A percentile compares a stretch with the other conserved stretches of the same genome.
phyloP scores from a whole-genome alignment of 92 coral and sea anemone species.

The Isaurus tuberculatus region DNA sequence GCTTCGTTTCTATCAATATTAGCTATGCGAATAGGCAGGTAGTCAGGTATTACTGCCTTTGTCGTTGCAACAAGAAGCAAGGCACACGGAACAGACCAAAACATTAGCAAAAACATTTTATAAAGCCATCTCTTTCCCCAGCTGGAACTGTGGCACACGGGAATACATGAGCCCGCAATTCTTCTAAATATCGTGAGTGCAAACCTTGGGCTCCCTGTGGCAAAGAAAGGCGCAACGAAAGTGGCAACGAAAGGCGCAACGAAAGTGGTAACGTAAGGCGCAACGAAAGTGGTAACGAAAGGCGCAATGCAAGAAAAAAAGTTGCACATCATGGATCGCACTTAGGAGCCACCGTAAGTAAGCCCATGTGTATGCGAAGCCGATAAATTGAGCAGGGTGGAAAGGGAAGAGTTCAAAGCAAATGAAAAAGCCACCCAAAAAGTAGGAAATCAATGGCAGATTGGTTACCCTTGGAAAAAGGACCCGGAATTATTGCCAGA shows the following conservation, averaged over 20 bases:
- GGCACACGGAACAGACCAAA: constrained; percentile 8
- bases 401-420: constrained; percentile 62
- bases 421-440: neutral
- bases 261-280: too few species aligned
- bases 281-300: too few species aligned
- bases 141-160: neutral
- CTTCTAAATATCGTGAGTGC: constrained; percentile 3
- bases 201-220: neutral
- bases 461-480: constrained; percentile 38
- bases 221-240: too few species aligned
- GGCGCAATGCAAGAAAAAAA: too few species aligned
- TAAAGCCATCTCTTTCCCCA: neutral
- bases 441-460: constrained; percentile 6
- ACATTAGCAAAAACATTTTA: constrained; percentile 8
- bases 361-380: constrained; percentile 73
- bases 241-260: too few species aligned
- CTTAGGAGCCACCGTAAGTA: too few species aligned
- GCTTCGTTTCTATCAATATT: constrained; percentile 9
- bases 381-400: constrained; percentile 59
- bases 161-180: neutral
- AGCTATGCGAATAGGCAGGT: constrained; percentile 1
- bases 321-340: too few species aligned
- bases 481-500: constrained; percentile 33
- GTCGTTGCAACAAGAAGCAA: neutral
- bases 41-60: constrained; percentile 13